These are phyloP conservation scores for Bombus superbus DNA, from an alignment of 1,140 invertebrate species.

Conservation along the genomic window DNA sequence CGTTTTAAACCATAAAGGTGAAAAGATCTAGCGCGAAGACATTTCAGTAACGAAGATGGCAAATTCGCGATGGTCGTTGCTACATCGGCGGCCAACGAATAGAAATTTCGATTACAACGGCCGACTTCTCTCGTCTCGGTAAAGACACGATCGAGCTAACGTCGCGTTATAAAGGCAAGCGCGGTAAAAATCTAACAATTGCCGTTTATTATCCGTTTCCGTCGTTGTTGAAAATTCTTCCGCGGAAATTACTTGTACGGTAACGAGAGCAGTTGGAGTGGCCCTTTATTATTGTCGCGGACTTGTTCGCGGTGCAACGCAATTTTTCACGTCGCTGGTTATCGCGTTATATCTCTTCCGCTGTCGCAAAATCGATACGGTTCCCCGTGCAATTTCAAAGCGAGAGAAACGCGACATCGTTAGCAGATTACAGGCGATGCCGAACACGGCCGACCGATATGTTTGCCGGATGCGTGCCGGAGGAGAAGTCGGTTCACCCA, in stretches of 20 bases:
- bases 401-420: neutral
- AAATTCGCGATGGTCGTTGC: no score
- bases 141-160: no score
- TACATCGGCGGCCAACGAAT: no score
- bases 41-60: no score
- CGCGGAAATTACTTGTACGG: neutral
- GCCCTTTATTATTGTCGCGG: neutral
- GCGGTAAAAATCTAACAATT: neutral
- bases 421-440: slow-evolving; percentile 4
- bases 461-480: neutral
- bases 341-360: neutral
- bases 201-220: neutral
- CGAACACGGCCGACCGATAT: no score
- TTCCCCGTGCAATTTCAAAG: slow-evolving; percentile 12
- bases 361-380: slow-evolving; percentile 8
- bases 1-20: accelerated
- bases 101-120: no score
- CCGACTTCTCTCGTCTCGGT: no score
- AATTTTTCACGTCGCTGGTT: slow-evolving; percentile 12
- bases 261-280: neutral
- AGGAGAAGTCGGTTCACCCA: neutral
- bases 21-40: no score
- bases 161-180: no score
- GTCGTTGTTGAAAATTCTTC: neutral
- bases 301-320: neutral